Percentiles rank a stretch among this genome's conserved stretches.
Conservation (phyloP, 2,797 vertebrate genomes). For the Austrolebias charrua region DNA sequence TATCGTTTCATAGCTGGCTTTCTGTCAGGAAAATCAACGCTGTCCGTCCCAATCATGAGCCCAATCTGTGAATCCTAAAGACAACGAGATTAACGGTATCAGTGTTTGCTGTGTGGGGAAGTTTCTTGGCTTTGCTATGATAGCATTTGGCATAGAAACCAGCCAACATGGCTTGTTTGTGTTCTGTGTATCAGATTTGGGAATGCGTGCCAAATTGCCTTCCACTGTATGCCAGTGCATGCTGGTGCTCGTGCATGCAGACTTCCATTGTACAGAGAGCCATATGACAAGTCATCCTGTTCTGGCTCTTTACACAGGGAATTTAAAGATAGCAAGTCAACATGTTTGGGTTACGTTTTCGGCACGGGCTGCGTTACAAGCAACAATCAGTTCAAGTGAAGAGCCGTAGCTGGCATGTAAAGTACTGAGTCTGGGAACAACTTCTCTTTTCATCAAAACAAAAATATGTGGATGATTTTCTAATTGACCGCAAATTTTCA, state of each 20-base stretch:
- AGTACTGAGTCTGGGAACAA: neutral
- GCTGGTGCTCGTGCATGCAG: slow-evolving; percentile 58
- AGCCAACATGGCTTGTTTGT: slow-evolving; percentile 70
- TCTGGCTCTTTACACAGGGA: slow-evolving; percentile 5
- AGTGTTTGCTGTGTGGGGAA: slow-evolving; percentile 27
- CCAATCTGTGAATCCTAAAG: slow-evolving; percentile 8
- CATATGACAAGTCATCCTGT: slow-evolving; percentile 44
- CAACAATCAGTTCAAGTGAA: no score
- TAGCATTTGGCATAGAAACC: slow-evolving; percentile 54
- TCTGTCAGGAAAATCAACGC: slow-evolving; percentile 11
- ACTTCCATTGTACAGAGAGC: slow-evolving; percentile 47
- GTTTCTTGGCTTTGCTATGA: slow-evolving; percentile 44
- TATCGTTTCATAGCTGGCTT: slow-evolving; percentile 20
- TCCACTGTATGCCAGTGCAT: slow-evolving; percentile 58
- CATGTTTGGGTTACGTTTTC: neutral
- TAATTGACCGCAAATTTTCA: no score
- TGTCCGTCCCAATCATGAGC: slow-evolving; percentile 4
- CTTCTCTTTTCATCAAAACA: neutral
- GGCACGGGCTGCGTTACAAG: neutral
- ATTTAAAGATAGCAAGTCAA: slow-evolving; percentile 2
- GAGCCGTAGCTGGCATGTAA: neutral
- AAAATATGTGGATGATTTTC: neutral
- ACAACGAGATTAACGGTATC: slow-evolving; percentile 27
- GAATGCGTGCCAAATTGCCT: slow-evolving; percentile 60
- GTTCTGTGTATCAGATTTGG: slow-evolving; percentile 66